A percentile compares a stretch with the other conserved stretches of the same genome.
Conservation (phyloP, 2,888 invertebrate genomes). For the Dryomyza anilis region DNA sequence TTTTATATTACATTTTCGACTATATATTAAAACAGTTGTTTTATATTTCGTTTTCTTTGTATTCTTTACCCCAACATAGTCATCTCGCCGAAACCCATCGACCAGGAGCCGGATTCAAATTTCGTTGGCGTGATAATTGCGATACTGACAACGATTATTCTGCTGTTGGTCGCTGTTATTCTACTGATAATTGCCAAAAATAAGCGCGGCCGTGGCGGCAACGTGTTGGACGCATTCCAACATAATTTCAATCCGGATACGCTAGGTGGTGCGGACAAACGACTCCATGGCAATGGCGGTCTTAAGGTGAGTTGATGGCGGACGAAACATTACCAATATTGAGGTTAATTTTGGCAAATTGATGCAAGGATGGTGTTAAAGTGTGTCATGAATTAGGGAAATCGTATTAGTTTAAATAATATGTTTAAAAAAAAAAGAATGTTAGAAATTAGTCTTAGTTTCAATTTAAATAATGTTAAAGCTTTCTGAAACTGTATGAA, state of each 20-base stretch:
- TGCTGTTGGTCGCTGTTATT: constrained; percentile 73
- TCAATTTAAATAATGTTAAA: too few species aligned
- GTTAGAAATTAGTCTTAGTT: too few species aligned
- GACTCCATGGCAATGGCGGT: constrained; percentile 61
- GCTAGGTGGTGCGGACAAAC: constrained; percentile 62
- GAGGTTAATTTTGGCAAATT: too few species aligned
- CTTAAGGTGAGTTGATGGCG: constrained; percentile 54
- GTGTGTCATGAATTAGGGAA: too few species aligned
- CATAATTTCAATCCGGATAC: constrained; percentile 62
- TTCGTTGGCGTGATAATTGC: constrained; percentile 72
- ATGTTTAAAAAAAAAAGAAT: too few species aligned
- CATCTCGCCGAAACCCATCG: constrained; percentile 64
- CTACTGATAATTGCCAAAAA: constrained; percentile 72
- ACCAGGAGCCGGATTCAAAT: constrained; percentile 66
- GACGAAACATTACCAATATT: too few species aligned
- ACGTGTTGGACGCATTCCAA: constrained; percentile 61
- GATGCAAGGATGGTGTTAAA: too few species aligned
- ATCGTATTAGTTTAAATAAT: too few species aligned
- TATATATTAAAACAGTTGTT: constrained; percentile 8
- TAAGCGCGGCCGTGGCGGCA: constrained; percentile 62
- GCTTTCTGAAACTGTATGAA: too few species aligned
- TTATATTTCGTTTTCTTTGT: constrained; percentile 28
- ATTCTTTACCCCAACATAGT: constrained; percentile 41
- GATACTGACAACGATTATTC: constrained; percentile 73
- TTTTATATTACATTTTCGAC: neutral